These are phyloP conservation scores for Myripristis murdjan DNA, from an alignment of 2,797 vertebrate genomes.

Conservation along the genomic window DNA sequence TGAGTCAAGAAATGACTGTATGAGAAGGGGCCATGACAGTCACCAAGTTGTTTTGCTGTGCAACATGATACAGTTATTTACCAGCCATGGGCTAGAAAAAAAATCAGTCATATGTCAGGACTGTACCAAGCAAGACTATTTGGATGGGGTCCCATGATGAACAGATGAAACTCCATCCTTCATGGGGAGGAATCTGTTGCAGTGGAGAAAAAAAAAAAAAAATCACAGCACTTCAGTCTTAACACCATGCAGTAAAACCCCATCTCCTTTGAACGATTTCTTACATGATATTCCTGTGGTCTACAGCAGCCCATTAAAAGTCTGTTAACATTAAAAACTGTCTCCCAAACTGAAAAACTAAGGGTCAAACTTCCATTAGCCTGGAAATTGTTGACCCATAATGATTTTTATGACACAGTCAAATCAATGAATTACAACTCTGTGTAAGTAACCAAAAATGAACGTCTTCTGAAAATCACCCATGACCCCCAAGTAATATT, in stretches of 20 bases:
- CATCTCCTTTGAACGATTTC: neutral
- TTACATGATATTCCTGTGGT: neutral
- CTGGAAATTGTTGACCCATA: neutral
- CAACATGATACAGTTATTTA: conserved; percentile 51
- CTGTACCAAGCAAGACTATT: conserved; percentile 9
- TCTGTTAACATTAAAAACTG: neutral
- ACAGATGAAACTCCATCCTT: conserved; percentile 59
- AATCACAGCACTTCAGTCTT: neutral
- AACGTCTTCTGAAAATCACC: no score
- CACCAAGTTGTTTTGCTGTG: conserved; percentile 44
- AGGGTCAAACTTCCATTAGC: neutral
- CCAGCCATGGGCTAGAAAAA: conserved; percentile 18
- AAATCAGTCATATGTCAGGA: conserved; percentile 5
- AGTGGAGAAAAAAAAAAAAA: conserved; percentile 29
- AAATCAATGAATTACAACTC: neutral
- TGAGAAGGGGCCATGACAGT: neutral
- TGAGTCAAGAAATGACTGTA: neutral
- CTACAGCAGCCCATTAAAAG: neutral
- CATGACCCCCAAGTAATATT: neutral
- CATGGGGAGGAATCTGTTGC: conserved; percentile 13
- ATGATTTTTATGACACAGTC: neutral
- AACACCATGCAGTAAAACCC: conserved; percentile 11
- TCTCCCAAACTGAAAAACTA: neutral
- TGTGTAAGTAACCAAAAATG: no score
- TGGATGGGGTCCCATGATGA: conserved; percentile 5